These are phyloP conservation scores for Irena cyanogastra DNA, from an alignment of 2,113 vertebrate genomes.

Conservation along the genomic window DNA sequence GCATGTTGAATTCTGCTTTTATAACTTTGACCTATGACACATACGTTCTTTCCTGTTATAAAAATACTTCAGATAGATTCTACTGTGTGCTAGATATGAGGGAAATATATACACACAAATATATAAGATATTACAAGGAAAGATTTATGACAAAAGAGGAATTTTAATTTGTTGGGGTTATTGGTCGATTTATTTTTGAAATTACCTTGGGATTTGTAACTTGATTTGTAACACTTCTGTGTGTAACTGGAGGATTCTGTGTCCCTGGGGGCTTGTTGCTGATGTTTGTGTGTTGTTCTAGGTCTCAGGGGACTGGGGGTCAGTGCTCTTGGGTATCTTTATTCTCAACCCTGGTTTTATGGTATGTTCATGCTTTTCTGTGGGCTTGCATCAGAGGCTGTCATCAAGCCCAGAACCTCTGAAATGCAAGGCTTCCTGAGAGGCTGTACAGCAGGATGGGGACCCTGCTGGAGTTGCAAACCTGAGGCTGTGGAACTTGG, in stretches of 20 bases:
- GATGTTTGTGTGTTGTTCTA: too few species aligned
- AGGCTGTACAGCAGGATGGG: not conserved
- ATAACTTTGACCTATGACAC: not conserved
- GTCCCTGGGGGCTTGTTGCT: not conserved
- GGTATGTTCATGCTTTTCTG: not conserved
- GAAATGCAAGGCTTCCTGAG: not conserved
- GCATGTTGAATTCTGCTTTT: not conserved
- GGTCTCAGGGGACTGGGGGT: not conserved
- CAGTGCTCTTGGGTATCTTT: not conserved
- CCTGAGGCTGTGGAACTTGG: not conserved
- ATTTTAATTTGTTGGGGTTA: not conserved
- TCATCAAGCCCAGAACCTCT: not conserved
- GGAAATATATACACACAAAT: not conserved
- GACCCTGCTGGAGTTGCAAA: not conserved
- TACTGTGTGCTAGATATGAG: not conserved
- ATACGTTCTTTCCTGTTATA: not conserved
- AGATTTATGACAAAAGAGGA: not conserved
- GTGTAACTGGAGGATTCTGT: not conserved
- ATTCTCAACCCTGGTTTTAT: not conserved
- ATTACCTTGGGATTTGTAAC: not conserved
- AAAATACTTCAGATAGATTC: not conserved
- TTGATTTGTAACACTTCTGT: not conserved
- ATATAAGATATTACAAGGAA: not conserved
- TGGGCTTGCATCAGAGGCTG: not conserved
- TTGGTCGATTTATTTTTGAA: not conserved